A percentile compares a stretch with the other conserved stretches of the same genome.
Evolutionary conservation across 2,888 invertebrate genomes (phyloP).

Genomic region (Osmoderma eremita): DNA sequence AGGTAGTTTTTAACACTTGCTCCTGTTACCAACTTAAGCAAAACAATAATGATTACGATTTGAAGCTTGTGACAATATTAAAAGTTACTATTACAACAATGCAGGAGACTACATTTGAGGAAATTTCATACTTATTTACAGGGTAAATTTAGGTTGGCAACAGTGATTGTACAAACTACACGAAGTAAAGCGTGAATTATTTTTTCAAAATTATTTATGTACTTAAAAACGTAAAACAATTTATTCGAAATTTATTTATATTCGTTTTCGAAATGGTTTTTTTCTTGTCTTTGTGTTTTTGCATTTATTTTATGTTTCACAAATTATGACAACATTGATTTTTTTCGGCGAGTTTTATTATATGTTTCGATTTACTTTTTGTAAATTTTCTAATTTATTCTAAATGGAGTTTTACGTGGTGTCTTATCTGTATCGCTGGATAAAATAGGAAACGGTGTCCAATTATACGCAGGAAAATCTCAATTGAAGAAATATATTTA

Average conservation of each 20-base stretch:
- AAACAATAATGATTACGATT: too few relatives aligned
- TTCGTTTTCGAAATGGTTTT: conserved; percentile 50
- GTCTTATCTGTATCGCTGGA: conserved; percentile 8
- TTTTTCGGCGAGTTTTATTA: conserved; percentile 57
- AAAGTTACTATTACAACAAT: too few relatives aligned
- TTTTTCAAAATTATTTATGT: conserved; percentile 53
- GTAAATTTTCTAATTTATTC: conserved; percentile 46
- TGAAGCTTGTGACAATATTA: too few relatives aligned
- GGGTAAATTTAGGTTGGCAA: conserved; percentile 19
- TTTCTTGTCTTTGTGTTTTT: conserved; percentile 55
- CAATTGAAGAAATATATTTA: conserved; percentile 48
- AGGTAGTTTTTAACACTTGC: too few relatives aligned
- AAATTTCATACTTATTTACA: conserved; percentile 7
- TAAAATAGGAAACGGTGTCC: conserved; percentile 53
- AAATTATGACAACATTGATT: conserved; percentile 59
- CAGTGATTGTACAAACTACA: neutral
- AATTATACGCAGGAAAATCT: conserved; percentile 55
- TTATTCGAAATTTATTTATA: conserved; percentile 47
- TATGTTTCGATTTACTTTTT: conserved; percentile 50
- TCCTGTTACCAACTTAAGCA: too few relatives aligned
- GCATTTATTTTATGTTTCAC: conserved; percentile 44
- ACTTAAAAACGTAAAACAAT: conserved; percentile 52
- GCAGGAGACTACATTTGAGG: too few relatives aligned
- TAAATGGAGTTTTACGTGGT: conserved; percentile 23
- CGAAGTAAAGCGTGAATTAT: neutral